Evolutionary conservation across 2,888 invertebrate genomes (phyloP).

Genomic region (Conchocele bisecta): DNA sequence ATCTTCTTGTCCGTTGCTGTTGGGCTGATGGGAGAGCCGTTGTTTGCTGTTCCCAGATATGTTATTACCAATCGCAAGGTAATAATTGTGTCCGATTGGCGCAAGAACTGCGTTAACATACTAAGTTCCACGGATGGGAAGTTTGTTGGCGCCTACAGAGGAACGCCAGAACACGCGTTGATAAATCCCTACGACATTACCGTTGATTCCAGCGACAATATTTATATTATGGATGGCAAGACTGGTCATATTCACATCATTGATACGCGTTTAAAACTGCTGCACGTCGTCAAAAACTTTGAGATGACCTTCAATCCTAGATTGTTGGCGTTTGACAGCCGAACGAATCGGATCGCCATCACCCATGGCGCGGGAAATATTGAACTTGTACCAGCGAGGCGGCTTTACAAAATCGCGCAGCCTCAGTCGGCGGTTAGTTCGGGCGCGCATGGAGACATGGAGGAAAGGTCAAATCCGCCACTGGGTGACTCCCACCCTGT

Average conservation of each 20-base stretch:
- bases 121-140: conserved; percentile 6
- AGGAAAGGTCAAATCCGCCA: too few species aligned
- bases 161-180: conserved; percentile 13
- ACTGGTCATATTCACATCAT: conserved; percentile 30
- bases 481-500: too few species aligned
- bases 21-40: background rate
- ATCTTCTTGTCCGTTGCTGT: background rate
- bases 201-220: conserved; percentile 16
- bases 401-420: too few species aligned
- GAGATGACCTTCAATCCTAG: conserved; percentile 5
- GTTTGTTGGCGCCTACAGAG: conserved; percentile 18
- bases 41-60: conserved; percentile 33
- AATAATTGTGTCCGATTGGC: conserved; percentile 34
- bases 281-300: conserved; percentile 12
- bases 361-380: conserved; percentile 24
- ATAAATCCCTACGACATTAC: conserved; percentile 26
- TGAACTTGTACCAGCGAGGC: too few species aligned
- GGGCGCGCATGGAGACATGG: too few species aligned
- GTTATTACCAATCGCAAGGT: background rate
- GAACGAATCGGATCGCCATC: conserved; percentile 8
- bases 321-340: conserved; percentile 7
- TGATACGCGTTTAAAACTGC: conserved; percentile 11
- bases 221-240: conserved; percentile 36
- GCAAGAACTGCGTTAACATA: conserved; percentile 17
- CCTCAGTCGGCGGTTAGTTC: too few species aligned